Base-by-base conservation (phyloP, 2,113 vertebrate species). In the Rhea pennata region DNA sequence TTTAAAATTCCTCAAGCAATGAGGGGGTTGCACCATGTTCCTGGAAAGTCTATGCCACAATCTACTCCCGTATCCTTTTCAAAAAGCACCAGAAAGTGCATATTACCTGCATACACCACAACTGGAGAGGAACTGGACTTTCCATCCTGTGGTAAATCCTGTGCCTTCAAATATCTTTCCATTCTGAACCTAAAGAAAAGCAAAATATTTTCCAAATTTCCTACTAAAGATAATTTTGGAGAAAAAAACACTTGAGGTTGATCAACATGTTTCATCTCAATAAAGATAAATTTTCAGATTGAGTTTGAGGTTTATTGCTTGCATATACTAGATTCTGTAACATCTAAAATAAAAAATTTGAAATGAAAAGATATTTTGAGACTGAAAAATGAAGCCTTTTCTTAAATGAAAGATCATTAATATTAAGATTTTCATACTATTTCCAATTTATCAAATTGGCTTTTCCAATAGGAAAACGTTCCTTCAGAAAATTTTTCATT, bases 31-130 rank as follows among this genome's bases (percentile, higher is more conserved):
- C 56, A 77, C 94, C 59, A 77, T 1, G 1, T 95, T 95, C 92
- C 92, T 97, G 95, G 92, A 97, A 95, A 97, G 95, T 69, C 42
- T 61, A 54, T 56, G 85, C 84, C 87, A 91, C 39, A 85, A 23
- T 19, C n/a, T 76, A 24, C 70, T 91, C 81, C 75, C 1, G 0
- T 27, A 33, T 29, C 31, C 84, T 88, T 65, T 67, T 51, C 9
- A 27, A 84, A 92, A 87, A 66, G 10, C 36, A 11, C 27, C 21
- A 5, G 40, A 15, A 76, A 91, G 56, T 0, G 6, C 26, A 54
- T 22, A 6, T 26, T 95, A 97, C 95, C 94, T 96, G 94, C 3
- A 22, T 91, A 66, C 1, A 10, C 23, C 5, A 0, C 17, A 51
- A 82, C 85, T 92, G 92, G 79, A 95, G 51, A 14, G 27, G 36